These are phyloP conservation scores for Steinernema feltiae DNA, from an alignment of 1,140 invertebrate species.

Conservation along the genomic window DNA sequence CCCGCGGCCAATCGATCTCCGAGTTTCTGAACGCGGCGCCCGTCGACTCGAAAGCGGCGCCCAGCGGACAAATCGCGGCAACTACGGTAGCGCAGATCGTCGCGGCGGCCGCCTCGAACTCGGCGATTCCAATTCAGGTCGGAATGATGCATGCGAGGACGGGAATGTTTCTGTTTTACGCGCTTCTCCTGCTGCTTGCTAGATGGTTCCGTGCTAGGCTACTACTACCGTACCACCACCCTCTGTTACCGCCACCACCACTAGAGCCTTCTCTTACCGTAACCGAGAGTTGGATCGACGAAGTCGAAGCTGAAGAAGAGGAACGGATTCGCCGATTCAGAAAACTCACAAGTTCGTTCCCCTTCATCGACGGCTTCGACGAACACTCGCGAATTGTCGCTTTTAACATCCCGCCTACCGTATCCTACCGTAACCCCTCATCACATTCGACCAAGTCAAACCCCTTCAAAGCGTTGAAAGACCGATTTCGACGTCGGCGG, in stretches of 20 bases:
- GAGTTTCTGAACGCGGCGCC: constrained; percentile 42
- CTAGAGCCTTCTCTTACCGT: neutral
- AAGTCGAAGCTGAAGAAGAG: neutral
- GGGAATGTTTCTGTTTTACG: constrained; percentile 16
- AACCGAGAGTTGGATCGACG: constrained; percentile 5
- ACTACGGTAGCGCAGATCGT: neutral
- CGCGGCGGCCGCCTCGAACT: constrained; percentile 65
- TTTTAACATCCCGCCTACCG: neutral
- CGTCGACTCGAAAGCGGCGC: constrained; percentile 65
- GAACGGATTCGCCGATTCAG: neutral
- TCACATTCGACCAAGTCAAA: neutral
- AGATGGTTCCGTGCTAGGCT: neutral
- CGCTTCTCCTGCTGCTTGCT: constrained; percentile 6
- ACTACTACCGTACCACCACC: neutral
- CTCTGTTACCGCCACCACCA: neutral
- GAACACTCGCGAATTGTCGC: neutral
- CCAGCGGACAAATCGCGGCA: neutral
- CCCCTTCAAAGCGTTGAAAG: neutral
- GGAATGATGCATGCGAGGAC: constrained; percentile 36
- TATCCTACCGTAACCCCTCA: neutral
- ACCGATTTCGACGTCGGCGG: neutral
- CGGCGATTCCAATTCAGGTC: constrained; percentile 45
- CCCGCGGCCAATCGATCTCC: constrained; percentile 47
- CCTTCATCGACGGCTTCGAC: constrained; percentile 8
- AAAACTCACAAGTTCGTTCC: neutral